phyloP scores from a whole-genome alignment of 2,797 vertebrate genomes.

The Falco biarmicus region DNA sequence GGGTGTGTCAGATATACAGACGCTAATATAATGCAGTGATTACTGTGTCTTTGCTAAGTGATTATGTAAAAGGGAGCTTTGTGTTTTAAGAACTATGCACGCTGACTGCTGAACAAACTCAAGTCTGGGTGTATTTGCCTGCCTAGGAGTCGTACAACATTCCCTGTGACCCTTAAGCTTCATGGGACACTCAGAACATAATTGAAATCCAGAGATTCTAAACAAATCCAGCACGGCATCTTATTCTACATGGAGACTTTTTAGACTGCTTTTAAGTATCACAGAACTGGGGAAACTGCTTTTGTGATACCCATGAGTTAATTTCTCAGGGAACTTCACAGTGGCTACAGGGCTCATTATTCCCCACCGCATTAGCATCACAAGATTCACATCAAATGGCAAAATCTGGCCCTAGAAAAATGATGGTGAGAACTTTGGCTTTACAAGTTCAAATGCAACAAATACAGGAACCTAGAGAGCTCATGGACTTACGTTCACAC shows the following conservation, averaged over 20 bases:
- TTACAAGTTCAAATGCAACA: background rate
- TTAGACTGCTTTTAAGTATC: background rate
- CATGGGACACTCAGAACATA: background rate
- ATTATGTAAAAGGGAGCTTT: conserved; percentile 1
- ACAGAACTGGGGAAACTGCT: background rate
- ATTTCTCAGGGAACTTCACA: background rate
- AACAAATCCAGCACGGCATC: background rate
- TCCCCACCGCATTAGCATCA: background rate
- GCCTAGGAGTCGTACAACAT: background rate
- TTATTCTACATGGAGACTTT: background rate
- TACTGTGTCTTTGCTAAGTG: conserved; percentile 13
- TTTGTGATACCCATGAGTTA: background rate
- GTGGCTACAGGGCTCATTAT: background rate
- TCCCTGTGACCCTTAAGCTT: background rate
- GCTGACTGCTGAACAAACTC: background rate
- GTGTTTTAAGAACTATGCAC: background rate
- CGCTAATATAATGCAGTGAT: conserved; percentile 28
- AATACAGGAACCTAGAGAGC: background rate
- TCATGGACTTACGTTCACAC: background rate
- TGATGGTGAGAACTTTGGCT: background rate
- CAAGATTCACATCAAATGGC: background rate
- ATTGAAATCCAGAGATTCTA: background rate
- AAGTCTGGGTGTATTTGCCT: background rate
- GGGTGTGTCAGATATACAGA: conserved; percentile 58
- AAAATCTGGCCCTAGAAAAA: background rate